phyloP scores from a whole-genome alignment of 2,113 vertebrate species.

The Apus apus region DNA sequence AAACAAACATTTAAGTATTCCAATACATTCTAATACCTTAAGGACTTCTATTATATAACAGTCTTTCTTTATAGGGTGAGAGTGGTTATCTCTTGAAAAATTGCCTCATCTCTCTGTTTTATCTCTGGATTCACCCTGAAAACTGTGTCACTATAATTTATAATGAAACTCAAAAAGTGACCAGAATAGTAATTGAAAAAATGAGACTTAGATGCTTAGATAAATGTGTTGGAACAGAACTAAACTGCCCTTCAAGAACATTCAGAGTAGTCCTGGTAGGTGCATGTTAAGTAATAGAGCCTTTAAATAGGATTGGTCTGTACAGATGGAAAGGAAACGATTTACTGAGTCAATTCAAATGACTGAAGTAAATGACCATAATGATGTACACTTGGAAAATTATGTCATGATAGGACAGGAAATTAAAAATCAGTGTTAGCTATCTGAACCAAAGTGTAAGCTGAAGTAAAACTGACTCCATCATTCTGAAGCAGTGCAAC shows the following conservation, averaged over 20 bases:
- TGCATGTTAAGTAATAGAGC: not conserved
- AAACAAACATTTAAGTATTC: not conserved
- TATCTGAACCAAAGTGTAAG: not conserved
- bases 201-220: not conserved
- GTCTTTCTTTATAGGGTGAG: constrained; percentile 2
- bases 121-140: constrained; percentile 56
- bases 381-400: not conserved
- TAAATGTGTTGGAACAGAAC: not conserved
- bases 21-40: not conserved
- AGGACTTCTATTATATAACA: not conserved
- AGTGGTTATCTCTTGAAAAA: constrained; percentile 62
- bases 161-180: constrained; percentile 63
- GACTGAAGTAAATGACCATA: constrained; percentile 10
- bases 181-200: constrained; percentile 67
- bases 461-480: not conserved
- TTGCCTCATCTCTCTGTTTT: constrained; percentile 60
- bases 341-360: constrained; percentile 9
- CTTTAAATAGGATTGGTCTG: constrained; percentile 17
- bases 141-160: constrained; percentile 69
- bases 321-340: not conserved
- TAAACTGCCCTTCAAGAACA: not conserved
- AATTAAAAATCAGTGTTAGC: not conserved
- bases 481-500: not conserved
- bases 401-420: not conserved
- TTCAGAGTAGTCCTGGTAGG: not conserved